Conservation (phyloP, 2,888 invertebrate genomes). For the Melieria crassipennis region DNA sequence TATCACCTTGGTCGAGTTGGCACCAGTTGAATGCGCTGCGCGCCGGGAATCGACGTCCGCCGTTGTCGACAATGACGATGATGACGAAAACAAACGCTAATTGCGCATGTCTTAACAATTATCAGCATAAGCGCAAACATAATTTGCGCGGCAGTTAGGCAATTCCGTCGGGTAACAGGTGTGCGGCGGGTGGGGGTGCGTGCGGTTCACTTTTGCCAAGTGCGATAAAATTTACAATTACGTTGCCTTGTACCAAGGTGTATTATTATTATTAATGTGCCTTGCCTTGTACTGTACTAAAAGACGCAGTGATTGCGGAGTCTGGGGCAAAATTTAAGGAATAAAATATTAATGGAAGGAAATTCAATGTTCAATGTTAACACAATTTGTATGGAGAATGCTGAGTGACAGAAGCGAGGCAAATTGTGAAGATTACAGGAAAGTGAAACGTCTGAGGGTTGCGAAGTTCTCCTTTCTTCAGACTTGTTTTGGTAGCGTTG, state of each 20-base stretch:
- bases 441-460: no score
- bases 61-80: not conserved
- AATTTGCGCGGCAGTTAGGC: not conserved
- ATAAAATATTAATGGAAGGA: no score
- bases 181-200: not conserved
- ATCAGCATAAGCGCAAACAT: conserved; percentile 41
- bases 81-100: not conserved
- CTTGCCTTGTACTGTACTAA: not conserved
- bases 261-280: no score
- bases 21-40: not conserved
- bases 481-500: no score
- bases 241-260: no score
- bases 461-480: no score
- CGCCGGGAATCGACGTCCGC: no score
- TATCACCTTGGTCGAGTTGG: conserved; percentile 24
- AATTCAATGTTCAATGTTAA: no score
- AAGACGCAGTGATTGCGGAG: not conserved
- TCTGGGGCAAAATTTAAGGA: no score
- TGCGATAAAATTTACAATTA: not conserved
- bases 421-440: no score
- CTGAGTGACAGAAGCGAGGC: not conserved
- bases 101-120: conserved; percentile 41
- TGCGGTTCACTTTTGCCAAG: not conserved
- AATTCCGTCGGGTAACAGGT: not conserved
- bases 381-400: not conserved